Conservation (phyloP, 1,140 invertebrate genomes). For the Rhopalosiphum padi region DNA sequence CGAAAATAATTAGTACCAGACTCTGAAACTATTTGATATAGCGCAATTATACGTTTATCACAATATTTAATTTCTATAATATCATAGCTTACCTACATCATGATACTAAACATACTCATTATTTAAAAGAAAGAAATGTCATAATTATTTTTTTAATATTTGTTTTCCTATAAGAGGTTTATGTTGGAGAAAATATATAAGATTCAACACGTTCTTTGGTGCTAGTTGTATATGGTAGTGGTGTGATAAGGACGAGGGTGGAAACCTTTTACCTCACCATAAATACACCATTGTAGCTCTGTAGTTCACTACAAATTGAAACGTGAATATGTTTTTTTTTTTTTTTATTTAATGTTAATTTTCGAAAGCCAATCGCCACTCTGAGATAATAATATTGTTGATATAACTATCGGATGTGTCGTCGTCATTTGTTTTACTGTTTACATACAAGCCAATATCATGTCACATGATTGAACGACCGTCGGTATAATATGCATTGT, state of each 20-base stretch:
- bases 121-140: no score
- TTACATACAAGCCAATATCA: background rate
- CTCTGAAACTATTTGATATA: background rate
- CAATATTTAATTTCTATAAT: no score
- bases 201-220: no score
- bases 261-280: background rate
- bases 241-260: no score
- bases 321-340: background rate
- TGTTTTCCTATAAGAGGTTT: no score
- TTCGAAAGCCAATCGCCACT: fast-evolving
- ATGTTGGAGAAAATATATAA: no score
- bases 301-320: background rate
- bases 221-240: no score
- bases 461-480: background rate
- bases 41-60: background rate
- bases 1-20: background rate
- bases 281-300: background rate
- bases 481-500: background rate
- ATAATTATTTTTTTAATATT: no score
- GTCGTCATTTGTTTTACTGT: background rate
- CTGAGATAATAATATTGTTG: background rate
- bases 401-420: background rate
- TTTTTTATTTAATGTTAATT: background rate
- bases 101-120: no score
- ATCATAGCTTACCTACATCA: no score